These are phyloP conservation scores for Sula dactylatra DNA, from an alignment of 2,113 vertebrate species.

Conservation along the genomic window DNA sequence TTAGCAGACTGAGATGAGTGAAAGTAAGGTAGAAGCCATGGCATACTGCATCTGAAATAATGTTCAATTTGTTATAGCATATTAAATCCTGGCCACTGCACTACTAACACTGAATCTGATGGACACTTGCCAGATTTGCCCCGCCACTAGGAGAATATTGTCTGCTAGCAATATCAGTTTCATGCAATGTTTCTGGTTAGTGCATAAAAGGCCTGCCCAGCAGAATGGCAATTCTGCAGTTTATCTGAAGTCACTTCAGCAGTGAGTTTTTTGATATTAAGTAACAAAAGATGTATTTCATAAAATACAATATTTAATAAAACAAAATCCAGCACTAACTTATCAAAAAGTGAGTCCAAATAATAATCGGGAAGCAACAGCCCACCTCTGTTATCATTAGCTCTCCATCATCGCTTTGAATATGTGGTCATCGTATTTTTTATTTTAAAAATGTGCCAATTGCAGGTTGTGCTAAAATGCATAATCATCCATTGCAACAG, in stretches of 20 bases:
- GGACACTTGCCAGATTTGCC: not conserved
- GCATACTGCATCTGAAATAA: not conserved
- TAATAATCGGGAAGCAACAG: not conserved
- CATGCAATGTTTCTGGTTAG: not conserved
- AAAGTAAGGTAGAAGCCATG: not conserved
- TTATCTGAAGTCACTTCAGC: not conserved
- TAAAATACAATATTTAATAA: not conserved
- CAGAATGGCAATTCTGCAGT: not conserved
- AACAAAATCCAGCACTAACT: not conserved
- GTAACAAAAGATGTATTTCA: not conserved
- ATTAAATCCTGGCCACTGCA: not conserved
- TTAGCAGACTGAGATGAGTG: not conserved
- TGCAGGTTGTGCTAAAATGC: constrained; percentile 9
- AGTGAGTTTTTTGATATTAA: not conserved
- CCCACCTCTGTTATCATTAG: not conserved
- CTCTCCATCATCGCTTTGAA: not conserved
- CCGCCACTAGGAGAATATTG: not conserved
- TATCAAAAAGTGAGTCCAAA: not conserved
- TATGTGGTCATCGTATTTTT: not conserved
- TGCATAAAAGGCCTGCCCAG: not conserved
- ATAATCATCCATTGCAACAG: not conserved
- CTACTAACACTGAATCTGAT: not conserved
- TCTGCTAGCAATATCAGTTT: not conserved
- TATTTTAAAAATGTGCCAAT: not conserved
- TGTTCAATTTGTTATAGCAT: not conserved